A percentile compares a stretch with the other conserved stretches of the same genome.
phyloP scores from a whole-genome alignment of 2,113 vertebrate genomes.

The Ammodytes marinus region DNA sequence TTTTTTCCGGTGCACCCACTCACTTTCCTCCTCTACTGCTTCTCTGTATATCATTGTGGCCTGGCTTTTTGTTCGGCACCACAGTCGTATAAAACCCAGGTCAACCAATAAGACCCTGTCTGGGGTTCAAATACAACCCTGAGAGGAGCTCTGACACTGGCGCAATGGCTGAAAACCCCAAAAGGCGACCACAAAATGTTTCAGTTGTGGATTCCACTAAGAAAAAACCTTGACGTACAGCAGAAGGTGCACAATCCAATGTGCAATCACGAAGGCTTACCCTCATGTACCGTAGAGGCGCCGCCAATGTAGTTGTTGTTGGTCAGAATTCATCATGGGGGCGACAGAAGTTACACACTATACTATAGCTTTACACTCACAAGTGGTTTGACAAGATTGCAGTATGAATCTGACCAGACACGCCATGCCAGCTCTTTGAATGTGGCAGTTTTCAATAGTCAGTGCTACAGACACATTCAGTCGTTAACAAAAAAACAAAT shows the following conservation, averaged over 20 bases:
- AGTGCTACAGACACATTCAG: background rate
- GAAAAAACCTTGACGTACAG: no score
- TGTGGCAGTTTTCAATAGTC: background rate
- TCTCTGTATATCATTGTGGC: background rate
- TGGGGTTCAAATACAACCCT: conserved; percentile 8
- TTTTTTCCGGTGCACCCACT: background rate
- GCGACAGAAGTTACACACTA: no score
- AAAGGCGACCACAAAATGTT: no score
- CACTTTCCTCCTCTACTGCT: background rate
- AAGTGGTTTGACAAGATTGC: no score
- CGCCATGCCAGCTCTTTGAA: background rate
- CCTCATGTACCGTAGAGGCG: no score
- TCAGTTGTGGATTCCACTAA: no score
- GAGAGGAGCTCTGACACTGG: background rate
- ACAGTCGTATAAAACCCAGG: background rate
- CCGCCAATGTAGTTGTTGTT: no score
- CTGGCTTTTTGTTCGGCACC: background rate
- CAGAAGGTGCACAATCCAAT: no score
- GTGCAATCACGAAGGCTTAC: no score
- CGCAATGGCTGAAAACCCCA: background rate
- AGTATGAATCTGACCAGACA: background rate
- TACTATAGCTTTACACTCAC: no score
- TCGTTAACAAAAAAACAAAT: background rate
- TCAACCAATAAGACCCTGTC: conserved; percentile 21
- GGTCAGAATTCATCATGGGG: no score